Evolutionary conservation across 2,797 vertebrate genomes (phyloP), one percentile per base, ranked within the genome.

Genomic region (Peromyscus nudipes): DNA sequence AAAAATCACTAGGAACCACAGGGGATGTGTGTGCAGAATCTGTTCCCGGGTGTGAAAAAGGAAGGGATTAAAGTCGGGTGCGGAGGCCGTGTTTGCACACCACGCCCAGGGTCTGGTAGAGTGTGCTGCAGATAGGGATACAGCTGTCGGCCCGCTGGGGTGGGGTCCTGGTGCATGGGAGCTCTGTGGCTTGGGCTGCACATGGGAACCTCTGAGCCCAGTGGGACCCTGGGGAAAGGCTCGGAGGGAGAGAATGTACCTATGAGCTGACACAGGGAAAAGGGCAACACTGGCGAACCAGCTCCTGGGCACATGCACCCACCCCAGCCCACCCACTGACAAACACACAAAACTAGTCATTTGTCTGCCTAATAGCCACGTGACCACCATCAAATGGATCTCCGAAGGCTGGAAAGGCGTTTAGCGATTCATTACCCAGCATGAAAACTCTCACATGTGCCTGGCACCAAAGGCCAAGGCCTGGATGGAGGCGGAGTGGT

Each of bases 161-260:
- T 25, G n/a, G 79, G 75, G n/a, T 4, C 27, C 4, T 2, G 4
- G 23, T 0, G 0, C 8, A 3, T 0, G 0, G 34, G 17, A 12
- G 25, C 49, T 86, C 27, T 19, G n/a, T 19, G 77, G 49, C 34
- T 13, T 27, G 3, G 2, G 57, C 83, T 16, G 11, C 17, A 4
- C 9, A 10, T 31, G 52, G 57, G 84, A 57, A 21, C n/a, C 83
- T n/a, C 4, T 0, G 29, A 62, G 73, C 46, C 76, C 90, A 11
- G 49, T 4, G 0, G 0, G 10, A 37, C 12, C 1, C 0, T 0
- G 0, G n/a, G 29, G 69, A 81, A 73, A 93, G 73, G 43, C 83
- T 81, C 27, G 0, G 55, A 57, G 83, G 27, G 34, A 29, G 88
- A 27, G 2, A 49, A 6, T 7, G 76, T 46, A 67, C 62, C 83